Conservation (phyloP, 2,888 invertebrate genomes). For the Drosophila nr. perissopoda region DNA sequence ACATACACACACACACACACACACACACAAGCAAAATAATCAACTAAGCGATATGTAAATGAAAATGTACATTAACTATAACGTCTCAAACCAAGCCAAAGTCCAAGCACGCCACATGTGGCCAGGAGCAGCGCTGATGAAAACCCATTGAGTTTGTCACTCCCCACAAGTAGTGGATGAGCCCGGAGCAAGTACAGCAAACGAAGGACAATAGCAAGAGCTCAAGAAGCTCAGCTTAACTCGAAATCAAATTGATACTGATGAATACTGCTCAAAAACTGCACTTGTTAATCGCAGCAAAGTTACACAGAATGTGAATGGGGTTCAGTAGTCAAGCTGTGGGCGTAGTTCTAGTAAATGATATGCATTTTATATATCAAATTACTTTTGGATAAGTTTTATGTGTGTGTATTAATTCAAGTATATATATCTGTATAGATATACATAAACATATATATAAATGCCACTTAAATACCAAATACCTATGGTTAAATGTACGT, state of each 20-base stretch:
- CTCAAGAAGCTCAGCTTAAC: slow-evolving; percentile 34
- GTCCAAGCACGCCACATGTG: slow-evolving; percentile 53
- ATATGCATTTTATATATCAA: slow-evolving; percentile 77
- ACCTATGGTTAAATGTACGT: slow-evolving; percentile 49
- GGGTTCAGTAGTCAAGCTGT: slow-evolving; percentile 21
- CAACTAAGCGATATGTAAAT: slow-evolving; percentile 24
- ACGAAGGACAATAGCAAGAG: slow-evolving; percentile 46
- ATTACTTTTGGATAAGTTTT: slow-evolving; percentile 75
- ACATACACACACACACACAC: neutral
- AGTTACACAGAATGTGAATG: slow-evolving; percentile 7
- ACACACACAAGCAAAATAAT: slow-evolving; percentile 12
- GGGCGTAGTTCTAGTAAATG: slow-evolving; percentile 49
- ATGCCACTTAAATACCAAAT: neutral
- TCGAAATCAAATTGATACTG: slow-evolving; percentile 3
- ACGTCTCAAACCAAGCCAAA: slow-evolving; percentile 45
- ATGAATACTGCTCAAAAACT: slow-evolving; percentile 40
- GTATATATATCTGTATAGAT: neutral
- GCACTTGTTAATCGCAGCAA: slow-evolving; percentile 71
- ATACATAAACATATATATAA: slow-evolving; percentile 5
- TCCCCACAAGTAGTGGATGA: neutral
- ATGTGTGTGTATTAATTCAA: slow-evolving; percentile 54
- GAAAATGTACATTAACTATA: slow-evolving; percentile 48
- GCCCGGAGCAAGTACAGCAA: neutral
- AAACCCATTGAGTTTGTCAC: neutral
- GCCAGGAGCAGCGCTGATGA: slow-evolving; percentile 21